Base-by-base conservation (phyloP, 2,888 invertebrate genomes). In the Eristalinus aeneus region DNA sequence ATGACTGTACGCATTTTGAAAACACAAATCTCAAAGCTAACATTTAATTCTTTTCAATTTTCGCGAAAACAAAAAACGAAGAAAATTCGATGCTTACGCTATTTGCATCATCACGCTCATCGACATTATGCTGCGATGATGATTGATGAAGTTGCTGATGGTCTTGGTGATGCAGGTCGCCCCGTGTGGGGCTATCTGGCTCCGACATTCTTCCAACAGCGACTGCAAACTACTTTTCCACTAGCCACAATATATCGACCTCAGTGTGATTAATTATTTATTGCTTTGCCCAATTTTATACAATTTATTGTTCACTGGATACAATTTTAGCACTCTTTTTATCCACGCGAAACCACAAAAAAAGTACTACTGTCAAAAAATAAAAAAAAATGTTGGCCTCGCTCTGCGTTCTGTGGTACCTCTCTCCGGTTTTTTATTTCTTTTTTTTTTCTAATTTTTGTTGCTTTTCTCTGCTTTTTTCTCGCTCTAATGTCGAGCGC, bases 171-270 rank as follows among this genome's bases (percentile, higher is more conserved):
- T 86, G 86, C 86, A 82, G 74, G 39, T 81, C 86, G 71, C 74
- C 86, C 81, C 86, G 86, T 86, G 86, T 86, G 86, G 86, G 86
- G 86, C 86, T 86, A 74, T 86, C 74, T 4, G 77, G 65, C 27
- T 86, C 86, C 58, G 86, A 86, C 86, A 86, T 86, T 64, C 20
- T 79, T 77, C 65, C 81, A 61, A 86, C 58, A 69, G 76, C 76
- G 65, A 12, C 60, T 34, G 63, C 54, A 67, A 61, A 67, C 64
- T 73, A 46, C 20, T 68, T 63, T 20, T 64, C 60, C 56, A 79
- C 64, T 20, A 22, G 32, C 63, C 31, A 74, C 31, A n/a, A 61
- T 65, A 36, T n/a, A 54, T 10, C 22, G 16, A 8, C 36, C 39
- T 69, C 53, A 64, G 69, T 64, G 9, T 56, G 74, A 64, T 64